Percentiles rank a stretch among this genome's conserved stretches.
phyloP scores from a whole-genome alignment of 2,888 invertebrate genomes.

The Colletes collaris region DNA sequence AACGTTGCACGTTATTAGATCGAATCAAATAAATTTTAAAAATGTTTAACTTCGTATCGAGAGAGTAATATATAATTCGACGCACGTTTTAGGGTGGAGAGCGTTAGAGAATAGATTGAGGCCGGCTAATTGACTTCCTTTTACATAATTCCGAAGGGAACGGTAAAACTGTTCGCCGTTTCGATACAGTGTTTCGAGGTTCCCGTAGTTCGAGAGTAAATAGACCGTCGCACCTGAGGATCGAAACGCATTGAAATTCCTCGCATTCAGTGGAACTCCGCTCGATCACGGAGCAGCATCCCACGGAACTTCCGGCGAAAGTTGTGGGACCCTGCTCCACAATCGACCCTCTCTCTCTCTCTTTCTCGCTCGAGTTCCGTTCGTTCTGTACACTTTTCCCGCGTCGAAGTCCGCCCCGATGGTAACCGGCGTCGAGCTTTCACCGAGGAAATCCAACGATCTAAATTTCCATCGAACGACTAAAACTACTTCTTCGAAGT shows the following conservation, averaged over 20 bases:
- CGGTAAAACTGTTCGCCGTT: no score
- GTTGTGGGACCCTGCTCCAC: conserved; percentile 26
- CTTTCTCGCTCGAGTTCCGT: conserved; percentile 2
- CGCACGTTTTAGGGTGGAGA: no score
- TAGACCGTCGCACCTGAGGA: conserved; percentile 23
- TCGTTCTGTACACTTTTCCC: conserved; percentile 19
- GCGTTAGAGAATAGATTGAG: no score
- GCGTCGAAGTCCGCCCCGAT: conserved; percentile 11
- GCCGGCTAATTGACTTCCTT: no score
- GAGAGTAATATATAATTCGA: no score
- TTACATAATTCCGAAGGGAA: no score
- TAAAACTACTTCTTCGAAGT: neutral
- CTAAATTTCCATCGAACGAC: conserved; percentile 19
- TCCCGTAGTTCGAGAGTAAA: conserved; percentile 12
- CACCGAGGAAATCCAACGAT: neutral
- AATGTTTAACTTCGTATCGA: no score
- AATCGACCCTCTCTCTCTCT: conserved; percentile 18
- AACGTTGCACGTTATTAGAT: no score
- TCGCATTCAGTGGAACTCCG: conserved; percentile 24
- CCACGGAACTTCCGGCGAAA: conserved; percentile 24
- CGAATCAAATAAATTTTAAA: no score
- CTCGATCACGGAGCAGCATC: conserved; percentile 26
- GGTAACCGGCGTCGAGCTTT: no score
- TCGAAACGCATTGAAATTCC: conserved; percentile 47
- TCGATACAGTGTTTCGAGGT: neutral